Percentiles rank a stretch among this genome's conserved stretches.
Conservation (phyloP, 1,140 invertebrate genomes). For the Trichoplusia ni region DNA sequence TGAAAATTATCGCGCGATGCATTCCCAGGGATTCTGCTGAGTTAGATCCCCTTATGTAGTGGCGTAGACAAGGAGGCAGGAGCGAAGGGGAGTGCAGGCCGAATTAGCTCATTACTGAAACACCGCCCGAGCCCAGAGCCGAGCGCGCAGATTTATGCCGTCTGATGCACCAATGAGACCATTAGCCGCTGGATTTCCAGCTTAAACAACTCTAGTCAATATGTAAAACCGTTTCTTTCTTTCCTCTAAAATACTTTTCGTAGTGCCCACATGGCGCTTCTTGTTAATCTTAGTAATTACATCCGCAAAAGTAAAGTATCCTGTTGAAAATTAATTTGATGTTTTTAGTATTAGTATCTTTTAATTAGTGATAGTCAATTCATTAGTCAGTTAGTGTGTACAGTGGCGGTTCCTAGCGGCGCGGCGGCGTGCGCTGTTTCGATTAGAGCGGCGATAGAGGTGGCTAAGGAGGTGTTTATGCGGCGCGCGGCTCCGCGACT, state of each 20-base stretch:
- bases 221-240: neutral
- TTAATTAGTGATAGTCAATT: conserved; percentile 3
- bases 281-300: too few species aligned
- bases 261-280: too few species aligned
- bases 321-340: too few species aligned
- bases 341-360: too few species aligned
- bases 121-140: conserved; percentile 26
- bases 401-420: neutral
- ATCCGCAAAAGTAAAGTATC: too few species aligned
- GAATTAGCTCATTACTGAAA: conserved; percentile 60
- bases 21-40: conserved; percentile 14
- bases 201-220: neutral
- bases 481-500: conserved; percentile 35
- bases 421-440: conserved; percentile 9
- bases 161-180: conserved; percentile 47
- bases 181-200: conserved; percentile 36
- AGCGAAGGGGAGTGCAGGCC: conserved; percentile 36
- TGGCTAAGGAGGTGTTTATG: conserved; percentile 58
- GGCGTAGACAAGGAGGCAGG: too few species aligned
- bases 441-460: conserved; percentile 43
- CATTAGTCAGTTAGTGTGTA: conserved; percentile 4
- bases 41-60: conserved; percentile 15
- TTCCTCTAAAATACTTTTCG: too few species aligned
- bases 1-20: conserved; percentile 14
- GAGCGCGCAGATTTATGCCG: conserved; percentile 55